Base-by-base conservation (phyloP, 1,140 invertebrate genomes). In the Eriocheir sinensis region DNA sequence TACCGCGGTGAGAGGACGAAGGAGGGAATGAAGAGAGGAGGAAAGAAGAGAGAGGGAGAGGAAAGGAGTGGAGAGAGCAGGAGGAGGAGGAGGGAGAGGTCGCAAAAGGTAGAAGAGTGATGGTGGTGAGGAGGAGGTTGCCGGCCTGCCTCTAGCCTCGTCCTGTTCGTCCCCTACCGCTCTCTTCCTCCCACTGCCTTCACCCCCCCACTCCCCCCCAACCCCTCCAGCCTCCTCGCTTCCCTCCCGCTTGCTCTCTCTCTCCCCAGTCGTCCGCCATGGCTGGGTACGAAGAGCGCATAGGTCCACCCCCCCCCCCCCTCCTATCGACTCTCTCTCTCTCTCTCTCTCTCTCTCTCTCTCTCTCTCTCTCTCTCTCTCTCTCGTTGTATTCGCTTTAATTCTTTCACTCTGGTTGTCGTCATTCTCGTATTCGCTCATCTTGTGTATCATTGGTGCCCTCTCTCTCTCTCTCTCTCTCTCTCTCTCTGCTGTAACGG, bases 281-380 rank as follows among this genome's bases (percentile, higher is more conserved):
- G 90, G 79, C 90, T 92, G 72, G 91, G 91, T 92, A 92, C 91
- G 79, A 91, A 91, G 81, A 93, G 91, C 91, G 53, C 36, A 83
- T 79, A 41, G 48, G 79, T 80, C 83, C 83, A n/a, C n/a, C 72
- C 40, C 34, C 0, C 79, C 41, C 80, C 79, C 36, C 8, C 72
- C 32, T n/a, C n/a, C 44, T 89, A 32, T 89, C 41, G 15, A 27
- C 90, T 53, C 90, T 44, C 90, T 53, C 88, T 89, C 44, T 89
- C 53, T 89, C 41, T 34, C 79, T 80, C 91, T 40, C 21, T 41
- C 60, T 41, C 90, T 91, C 90, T 91, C 90, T 79, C 48, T 91
- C 90, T 79, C 53, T 92, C 91, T 80, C 72, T 80, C 53, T 80
- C 53, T 44, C 91, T 80, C 91, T 72, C 91, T 80, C 91, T 80